Evolutionary conservation across 2,888 invertebrate species (phyloP).

Genomic region (Hypselothyrea guttata): DNA sequence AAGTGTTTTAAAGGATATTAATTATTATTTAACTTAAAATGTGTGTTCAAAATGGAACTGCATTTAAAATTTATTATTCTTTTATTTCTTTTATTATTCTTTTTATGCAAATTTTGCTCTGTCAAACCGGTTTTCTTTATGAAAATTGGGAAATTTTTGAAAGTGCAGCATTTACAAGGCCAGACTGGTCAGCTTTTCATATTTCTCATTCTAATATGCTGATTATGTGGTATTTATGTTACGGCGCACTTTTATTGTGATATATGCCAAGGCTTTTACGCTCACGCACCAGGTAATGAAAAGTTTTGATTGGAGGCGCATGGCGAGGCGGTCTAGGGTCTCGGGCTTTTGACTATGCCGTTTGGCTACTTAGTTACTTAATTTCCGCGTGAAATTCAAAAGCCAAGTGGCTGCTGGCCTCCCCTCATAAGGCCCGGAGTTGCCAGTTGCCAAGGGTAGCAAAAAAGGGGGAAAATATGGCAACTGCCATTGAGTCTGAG

Average conservation of each 20-base stretch:
- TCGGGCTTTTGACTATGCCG: constrained; percentile 16
- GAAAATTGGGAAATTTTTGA: no score
- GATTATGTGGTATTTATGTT: constrained; percentile 57
- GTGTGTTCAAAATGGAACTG: no score
- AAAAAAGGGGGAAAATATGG: constrained; percentile 22
- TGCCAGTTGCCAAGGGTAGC: constrained; percentile 20
- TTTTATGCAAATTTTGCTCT: no score
- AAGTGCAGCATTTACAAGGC: background rate
- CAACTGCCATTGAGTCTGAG: constrained; percentile 10
- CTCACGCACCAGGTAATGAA: constrained; percentile 53
- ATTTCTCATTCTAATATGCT: constrained; percentile 11
- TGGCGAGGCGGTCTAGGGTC: no score
- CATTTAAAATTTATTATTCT: no score
- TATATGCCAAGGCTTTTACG: constrained; percentile 45
- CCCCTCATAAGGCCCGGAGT: constrained; percentile 7
- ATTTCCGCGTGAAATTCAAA: constrained; percentile 68
- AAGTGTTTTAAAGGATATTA: no score
- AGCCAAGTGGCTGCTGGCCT: constrained; percentile 40
- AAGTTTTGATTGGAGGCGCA: constrained; percentile 62
- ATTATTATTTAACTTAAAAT: no score
- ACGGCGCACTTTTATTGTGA: constrained; percentile 58
- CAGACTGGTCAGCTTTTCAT: background rate
- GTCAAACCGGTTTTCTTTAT: no score
- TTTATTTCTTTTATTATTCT: no score
- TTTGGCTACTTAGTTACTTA: constrained; percentile 72